phyloP scores from a whole-genome alignment of 2,113 vertebrate genomes.

The Gambusia holbrooki region DNA sequence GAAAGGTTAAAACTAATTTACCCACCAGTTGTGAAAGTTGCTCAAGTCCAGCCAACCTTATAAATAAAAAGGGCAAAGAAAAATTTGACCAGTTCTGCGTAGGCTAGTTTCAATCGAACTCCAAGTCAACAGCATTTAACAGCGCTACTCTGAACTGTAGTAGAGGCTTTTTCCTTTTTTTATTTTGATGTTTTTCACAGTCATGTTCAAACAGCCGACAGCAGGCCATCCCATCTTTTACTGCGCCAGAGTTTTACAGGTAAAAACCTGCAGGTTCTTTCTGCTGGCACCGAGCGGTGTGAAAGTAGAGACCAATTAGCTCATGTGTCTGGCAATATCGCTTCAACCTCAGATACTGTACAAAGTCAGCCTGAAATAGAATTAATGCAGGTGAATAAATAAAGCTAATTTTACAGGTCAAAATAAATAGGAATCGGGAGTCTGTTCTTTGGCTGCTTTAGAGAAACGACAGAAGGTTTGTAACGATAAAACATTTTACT shows the following conservation, averaged over 20 bases:
- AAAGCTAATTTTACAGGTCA: not conserved
- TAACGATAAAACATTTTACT: too few species aligned
- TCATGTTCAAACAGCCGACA: not conserved
- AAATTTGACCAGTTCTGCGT: not conserved
- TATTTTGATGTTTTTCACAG: not conserved
- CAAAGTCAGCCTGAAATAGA: not conserved
- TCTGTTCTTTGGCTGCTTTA: too few species aligned
- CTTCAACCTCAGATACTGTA: not conserved
- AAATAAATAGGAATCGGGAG: too few species aligned
- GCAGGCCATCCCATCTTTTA: not conserved
- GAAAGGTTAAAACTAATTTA: not conserved
- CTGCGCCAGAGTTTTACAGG: not conserved
- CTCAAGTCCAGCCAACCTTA: too few species aligned
- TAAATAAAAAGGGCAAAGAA: not conserved
- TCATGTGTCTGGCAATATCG: not conserved
- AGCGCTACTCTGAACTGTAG: not conserved
- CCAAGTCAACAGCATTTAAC: not conserved
- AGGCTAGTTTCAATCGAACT: not conserved
- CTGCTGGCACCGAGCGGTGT: not conserved
- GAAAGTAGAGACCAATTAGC: too few species aligned
- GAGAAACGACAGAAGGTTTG: too few species aligned
- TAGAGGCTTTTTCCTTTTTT: too few species aligned
- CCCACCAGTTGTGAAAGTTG: too few species aligned
- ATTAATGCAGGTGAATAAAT: not conserved
- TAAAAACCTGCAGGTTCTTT: not conserved